Percentiles rank a stretch among this genome's conserved stretches.
phyloP scores from a whole-genome alignment of 2,113 vertebrate species.

The Triplophysa tibetana region DNA sequence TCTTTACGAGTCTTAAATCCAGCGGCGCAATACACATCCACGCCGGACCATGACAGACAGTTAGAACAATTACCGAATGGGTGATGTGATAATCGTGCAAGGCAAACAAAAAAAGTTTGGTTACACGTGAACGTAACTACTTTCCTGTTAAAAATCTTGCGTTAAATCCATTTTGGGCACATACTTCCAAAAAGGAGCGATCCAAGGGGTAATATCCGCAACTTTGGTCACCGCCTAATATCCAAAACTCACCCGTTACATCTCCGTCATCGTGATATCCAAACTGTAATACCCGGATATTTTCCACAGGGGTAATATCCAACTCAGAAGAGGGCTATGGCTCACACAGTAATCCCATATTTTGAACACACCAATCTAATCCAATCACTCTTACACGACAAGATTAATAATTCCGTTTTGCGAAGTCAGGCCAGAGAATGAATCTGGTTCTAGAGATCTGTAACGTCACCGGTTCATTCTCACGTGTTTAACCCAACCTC shows the following conservation, averaged over 20 bases:
- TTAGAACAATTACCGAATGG: conserved; percentile 55
- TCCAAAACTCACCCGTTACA: conserved; percentile 69
- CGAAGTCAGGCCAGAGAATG: conserved; percentile 70
- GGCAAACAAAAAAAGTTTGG: conserved; percentile 13
- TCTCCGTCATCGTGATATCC: conserved; percentile 74
- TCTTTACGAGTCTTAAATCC: conserved; percentile 13
- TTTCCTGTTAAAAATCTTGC: conserved; percentile 16
- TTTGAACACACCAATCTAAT: conserved; percentile 68
- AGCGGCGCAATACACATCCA: conserved; percentile 50
- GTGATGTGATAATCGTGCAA: conserved; percentile 50
- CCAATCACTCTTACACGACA: conserved; percentile 65
- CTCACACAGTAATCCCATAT: conserved; percentile 67
- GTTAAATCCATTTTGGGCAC: conserved; percentile 50
- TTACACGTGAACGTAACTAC: conserved; percentile 43
- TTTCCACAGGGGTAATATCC: conserved; percentile 76
- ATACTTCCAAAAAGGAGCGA: conserved; percentile 46
- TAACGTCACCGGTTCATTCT: conserved; percentile 57
- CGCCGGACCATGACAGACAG: conserved; percentile 50
- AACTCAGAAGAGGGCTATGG: conserved; percentile 64
- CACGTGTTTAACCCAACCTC: conserved; percentile 65
- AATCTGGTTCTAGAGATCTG: conserved; percentile 49
- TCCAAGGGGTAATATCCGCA: conserved; percentile 55
- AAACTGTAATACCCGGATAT: conserved; percentile 71
- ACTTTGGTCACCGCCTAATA: conserved; percentile 59
- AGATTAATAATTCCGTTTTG: conserved; percentile 67